Evolutionary conservation across 2,797 vertebrate species (phyloP).

Genomic region (Morelia viridis): DNA sequence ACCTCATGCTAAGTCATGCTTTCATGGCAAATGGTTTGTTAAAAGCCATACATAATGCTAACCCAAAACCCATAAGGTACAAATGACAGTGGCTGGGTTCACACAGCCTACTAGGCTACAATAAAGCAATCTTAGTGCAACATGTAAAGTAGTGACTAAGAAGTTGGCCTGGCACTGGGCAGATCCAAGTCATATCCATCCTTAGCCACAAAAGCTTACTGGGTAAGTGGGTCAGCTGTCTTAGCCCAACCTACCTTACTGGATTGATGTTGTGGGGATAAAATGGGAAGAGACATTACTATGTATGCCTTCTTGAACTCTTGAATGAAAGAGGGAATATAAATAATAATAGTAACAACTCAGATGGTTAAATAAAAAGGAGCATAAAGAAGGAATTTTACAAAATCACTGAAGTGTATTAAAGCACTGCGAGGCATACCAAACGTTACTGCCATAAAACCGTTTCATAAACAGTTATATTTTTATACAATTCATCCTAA

Average conservation of each 20-base stretch:
- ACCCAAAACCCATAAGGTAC: background rate
- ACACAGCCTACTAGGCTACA: background rate
- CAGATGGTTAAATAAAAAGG: constrained; percentile 43
- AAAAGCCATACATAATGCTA: background rate
- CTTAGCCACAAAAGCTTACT: background rate
- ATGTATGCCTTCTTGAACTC: background rate
- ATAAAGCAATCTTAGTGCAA: background rate
- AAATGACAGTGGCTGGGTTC: background rate
- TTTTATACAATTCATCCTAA: constrained; percentile 66
- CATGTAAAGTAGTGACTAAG: background rate
- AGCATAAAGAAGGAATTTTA: constrained; percentile 46
- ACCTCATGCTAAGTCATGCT: background rate
- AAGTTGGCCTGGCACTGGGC: background rate
- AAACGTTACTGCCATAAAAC: constrained; percentile 26
- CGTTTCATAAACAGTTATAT: constrained; percentile 25
- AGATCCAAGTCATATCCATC: background rate
- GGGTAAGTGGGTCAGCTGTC: background rate
- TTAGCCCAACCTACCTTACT: background rate
- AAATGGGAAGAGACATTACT: background rate
- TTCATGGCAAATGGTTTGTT: background rate
- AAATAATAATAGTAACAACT: constrained; percentile 5
- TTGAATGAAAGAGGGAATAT: background rate
- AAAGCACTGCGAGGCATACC: constrained; percentile 44
- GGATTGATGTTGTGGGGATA: background rate
- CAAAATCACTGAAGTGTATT: constrained; percentile 47